Percentiles rank a stretch among this genome's conserved stretches.
These are phyloP conservation scores for Bilobella aurantiaca DNA, from an alignment of 1,140 invertebrate genomes.

Conservation along the genomic window DNA sequence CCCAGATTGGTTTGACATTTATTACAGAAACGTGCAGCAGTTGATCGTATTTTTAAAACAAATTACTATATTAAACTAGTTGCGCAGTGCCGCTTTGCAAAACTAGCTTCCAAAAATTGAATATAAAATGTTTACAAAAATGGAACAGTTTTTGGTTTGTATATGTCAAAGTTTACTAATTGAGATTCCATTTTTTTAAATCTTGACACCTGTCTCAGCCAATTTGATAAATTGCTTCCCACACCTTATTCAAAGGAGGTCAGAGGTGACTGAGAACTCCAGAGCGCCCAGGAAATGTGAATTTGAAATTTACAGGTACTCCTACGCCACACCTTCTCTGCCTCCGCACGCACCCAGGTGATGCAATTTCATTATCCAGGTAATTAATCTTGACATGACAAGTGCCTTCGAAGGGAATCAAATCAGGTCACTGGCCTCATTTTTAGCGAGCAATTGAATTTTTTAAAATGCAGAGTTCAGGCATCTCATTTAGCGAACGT, in stretches of 20 bases:
- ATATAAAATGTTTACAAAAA: background rate
- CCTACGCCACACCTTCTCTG: background rate
- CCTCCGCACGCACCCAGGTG: background rate
- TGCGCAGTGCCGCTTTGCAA: too few species aligned
- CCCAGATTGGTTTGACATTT: too few species aligned
- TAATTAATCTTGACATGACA: conserved; percentile 9
- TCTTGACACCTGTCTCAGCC: background rate
- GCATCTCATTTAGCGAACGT: too few species aligned
- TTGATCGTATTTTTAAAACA: too few species aligned
- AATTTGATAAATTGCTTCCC: background rate
- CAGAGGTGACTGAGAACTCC: background rate
- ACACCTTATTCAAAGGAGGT: background rate
- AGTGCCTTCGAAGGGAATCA: background rate
- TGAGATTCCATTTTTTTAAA: background rate
- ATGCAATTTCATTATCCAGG: background rate
- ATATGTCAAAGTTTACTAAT: too few species aligned
- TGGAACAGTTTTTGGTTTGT: background rate
- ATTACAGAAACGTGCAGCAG: too few species aligned
- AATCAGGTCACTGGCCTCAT: background rate
- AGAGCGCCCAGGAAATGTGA: background rate
- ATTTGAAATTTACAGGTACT: background rate
- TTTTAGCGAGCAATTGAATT: too few species aligned
- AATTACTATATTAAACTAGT: too few species aligned
- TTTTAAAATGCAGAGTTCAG: too few species aligned
- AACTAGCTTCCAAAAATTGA: background rate